Conservation (phyloP, 2,797 vertebrate genomes). For the Fistularia tabacaria region DNA sequence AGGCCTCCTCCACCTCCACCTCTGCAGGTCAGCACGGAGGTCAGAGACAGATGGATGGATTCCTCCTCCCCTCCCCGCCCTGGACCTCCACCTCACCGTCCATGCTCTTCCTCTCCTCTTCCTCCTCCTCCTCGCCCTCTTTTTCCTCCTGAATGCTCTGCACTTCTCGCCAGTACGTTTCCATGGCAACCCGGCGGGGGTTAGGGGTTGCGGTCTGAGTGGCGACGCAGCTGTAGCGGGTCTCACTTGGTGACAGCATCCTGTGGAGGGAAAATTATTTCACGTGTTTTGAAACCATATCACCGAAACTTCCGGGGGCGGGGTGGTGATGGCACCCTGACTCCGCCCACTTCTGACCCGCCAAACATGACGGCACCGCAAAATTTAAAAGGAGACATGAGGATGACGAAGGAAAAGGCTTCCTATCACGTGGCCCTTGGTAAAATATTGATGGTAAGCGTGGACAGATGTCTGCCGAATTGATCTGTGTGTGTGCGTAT, state of each 20-base stretch:
- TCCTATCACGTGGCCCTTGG: too few species aligned
- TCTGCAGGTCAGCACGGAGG: slow-evolving; percentile 66
- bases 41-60: neutral
- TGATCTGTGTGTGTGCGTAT: slow-evolving; percentile 19
- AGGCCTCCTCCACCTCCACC: slow-evolving; percentile 89
- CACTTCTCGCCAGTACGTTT: slow-evolving; percentile 92
- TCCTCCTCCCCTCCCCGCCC: slow-evolving; percentile 5
- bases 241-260: slow-evolving; percentile 37
- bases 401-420: too few species aligned
- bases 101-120: slow-evolving; percentile 79
- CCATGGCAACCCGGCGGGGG: slow-evolving; percentile 75
- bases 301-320: too few species aligned
- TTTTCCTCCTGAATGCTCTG: slow-evolving; percentile 83
- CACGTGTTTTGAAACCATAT: too few species aligned
- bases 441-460: too few species aligned
- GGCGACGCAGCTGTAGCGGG: slow-evolving; percentile 1
- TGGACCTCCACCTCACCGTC: slow-evolving; percentile 78
- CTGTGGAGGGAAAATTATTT: slow-evolving; percentile 19
- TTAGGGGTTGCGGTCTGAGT: slow-evolving; percentile 22
- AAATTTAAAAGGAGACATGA: too few species aligned
- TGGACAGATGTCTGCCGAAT: slow-evolving; percentile 16
- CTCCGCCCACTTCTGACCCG: too few species aligned
- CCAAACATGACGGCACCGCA: too few species aligned
- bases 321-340: too few species aligned
- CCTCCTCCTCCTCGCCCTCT: slow-evolving; percentile 70